Conservation (phyloP, 2,113 vertebrate species). For the Carassius gibelio region DNA sequence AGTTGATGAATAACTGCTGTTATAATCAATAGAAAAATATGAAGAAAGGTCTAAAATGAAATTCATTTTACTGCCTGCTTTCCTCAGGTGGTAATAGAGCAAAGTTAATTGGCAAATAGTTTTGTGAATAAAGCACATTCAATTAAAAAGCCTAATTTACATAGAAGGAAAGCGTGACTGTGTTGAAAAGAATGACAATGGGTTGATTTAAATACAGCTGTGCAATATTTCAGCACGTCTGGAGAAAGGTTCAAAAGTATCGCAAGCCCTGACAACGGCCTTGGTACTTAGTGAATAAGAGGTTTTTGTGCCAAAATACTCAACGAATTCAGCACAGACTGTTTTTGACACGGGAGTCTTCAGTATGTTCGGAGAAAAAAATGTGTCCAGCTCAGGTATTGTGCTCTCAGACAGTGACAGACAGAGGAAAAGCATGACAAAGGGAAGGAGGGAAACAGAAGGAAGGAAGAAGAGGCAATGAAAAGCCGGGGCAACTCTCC, state of each 20-base stretch:
- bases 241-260: not conserved
- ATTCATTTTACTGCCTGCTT: slow-evolving; percentile 6
- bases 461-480: not conserved
- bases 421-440: slow-evolving; percentile 4
- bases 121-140: slow-evolving; percentile 30
- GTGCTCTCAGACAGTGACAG: slow-evolving; percentile 28
- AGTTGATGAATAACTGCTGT: not conserved
- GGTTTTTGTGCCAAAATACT: not conserved
- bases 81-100: not conserved
- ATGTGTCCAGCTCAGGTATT: slow-evolving; percentile 22
- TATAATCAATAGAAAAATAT: slow-evolving; percentile 1
- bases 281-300: not conserved
- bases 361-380: not conserved
- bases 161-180: not conserved
- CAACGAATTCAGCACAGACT: not conserved
- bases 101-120: not conserved
- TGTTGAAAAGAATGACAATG: slow-evolving; percentile 6
- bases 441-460: slow-evolving; percentile 19
- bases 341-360: not conserved
- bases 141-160: slow-evolving; percentile 19
- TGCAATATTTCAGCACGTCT: not conserved
- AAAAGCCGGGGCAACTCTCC: not conserved
- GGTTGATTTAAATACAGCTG: slow-evolving; percentile 5
- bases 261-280: not conserved
- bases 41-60: not conserved